phyloP scores from a whole-genome alignment of 2,797 vertebrate species.

The Macropus fuliginosus region DNA sequence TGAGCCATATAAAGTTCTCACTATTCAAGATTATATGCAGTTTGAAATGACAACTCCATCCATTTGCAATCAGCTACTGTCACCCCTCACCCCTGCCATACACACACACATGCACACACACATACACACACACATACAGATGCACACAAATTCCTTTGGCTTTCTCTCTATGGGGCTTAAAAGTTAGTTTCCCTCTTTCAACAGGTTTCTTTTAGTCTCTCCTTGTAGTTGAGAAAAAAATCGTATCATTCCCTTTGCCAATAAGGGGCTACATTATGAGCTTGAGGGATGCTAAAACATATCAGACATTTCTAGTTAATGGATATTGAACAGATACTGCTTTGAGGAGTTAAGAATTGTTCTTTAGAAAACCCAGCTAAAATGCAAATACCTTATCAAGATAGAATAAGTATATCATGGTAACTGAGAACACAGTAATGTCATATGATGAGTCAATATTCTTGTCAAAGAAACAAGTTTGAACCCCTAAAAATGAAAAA shows the following conservation, averaged over 20 bases:
- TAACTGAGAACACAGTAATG: background rate
- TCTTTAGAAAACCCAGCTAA: background rate
- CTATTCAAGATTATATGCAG: background rate
- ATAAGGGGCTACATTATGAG: background rate
- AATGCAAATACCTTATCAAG: background rate
- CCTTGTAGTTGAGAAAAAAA: background rate
- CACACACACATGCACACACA: no score
- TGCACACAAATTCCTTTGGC: background rate
- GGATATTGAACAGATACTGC: background rate
- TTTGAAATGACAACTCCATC: background rate
- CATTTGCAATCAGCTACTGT: background rate
- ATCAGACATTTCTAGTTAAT: background rate
- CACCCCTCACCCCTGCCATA: no score
- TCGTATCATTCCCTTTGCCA: background rate
- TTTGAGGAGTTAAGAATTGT: background rate
- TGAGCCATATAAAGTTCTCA: background rate
- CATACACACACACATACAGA: no score
- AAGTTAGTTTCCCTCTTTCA: background rate
- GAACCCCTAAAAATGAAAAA: background rate
- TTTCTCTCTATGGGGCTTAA: background rate
- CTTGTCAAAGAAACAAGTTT: background rate
- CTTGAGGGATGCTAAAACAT: background rate
- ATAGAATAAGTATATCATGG: background rate
- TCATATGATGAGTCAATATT: background rate
- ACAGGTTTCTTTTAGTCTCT: background rate